Conservation (phyloP, 2,888 invertebrate species). For the Xylocampa areola region DNA sequence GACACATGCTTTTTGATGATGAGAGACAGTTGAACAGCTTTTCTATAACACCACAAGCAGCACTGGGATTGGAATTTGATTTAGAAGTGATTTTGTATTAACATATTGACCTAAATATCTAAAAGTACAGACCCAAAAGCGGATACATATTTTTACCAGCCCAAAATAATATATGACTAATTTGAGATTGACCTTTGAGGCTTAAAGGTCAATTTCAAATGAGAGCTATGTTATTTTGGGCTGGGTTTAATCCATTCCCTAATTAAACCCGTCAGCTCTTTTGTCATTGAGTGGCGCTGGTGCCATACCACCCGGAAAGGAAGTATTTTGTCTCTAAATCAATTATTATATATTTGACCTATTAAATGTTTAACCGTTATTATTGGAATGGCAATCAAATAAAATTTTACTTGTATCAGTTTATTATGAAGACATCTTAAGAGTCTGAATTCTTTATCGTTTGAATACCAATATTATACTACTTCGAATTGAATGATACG, state of each 20-base stretch:
- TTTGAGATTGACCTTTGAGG: conserved; percentile 31
- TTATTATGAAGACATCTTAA: conserved; percentile 23
- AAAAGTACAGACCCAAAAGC: conserved; percentile 5
- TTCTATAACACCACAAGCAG: conserved; percentile 2
- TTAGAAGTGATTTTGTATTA: too few species aligned
- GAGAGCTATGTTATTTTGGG: too few species aligned
- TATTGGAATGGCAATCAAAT: conserved; percentile 2
- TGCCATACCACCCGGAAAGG: conserved; percentile 7
- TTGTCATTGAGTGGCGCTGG: conserved; percentile 8
- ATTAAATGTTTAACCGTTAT: conserved; percentile 5
- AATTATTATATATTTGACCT: conserved; percentile 26
- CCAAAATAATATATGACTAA: conserved; percentile 15
- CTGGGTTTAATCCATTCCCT: conserved; percentile 31
- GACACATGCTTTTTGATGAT: conserved; percentile 7
- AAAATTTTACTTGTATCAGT: conserved; percentile 10
- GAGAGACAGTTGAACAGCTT: conserved; percentile 11
- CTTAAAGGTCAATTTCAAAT: too few species aligned
- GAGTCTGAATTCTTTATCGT: conserved; percentile 22
- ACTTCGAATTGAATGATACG: conserved; percentile 25
- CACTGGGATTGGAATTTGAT: too few species aligned
- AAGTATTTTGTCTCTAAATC: conserved; percentile 15
- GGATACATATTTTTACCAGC: not conserved
- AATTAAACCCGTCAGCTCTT: conserved; percentile 29
- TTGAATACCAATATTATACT: conserved; percentile 39
- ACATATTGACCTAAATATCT: not conserved